A percentile compares a stretch with the other conserved stretches of the same genome.
phyloP scores from a whole-genome alignment of 2,797 vertebrate genomes.

The Tiaroga cobitis region DNA sequence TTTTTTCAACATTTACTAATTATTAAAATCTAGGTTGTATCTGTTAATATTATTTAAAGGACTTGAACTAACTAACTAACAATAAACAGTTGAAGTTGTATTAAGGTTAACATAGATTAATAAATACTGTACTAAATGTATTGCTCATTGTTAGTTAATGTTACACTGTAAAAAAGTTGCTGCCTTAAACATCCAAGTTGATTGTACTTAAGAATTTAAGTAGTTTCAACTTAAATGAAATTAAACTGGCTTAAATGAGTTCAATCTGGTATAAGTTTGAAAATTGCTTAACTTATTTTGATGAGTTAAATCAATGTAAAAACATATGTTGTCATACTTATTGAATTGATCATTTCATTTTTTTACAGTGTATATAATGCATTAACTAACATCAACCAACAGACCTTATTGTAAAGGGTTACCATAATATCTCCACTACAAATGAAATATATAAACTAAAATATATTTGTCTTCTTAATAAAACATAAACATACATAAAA shows the following conservation, averaged over 20 bases:
- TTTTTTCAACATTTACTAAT: neutral
- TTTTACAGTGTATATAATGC: neutral
- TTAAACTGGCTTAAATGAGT: too few relatives aligned
- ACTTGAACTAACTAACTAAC: neutral
- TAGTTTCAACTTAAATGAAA: too few relatives aligned
- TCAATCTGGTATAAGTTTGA: too few relatives aligned
- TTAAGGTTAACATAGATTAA: neutral
- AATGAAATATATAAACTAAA: neutral
- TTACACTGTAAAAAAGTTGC: too few relatives aligned
- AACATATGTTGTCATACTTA: too few relatives aligned
- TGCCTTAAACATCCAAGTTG: too few relatives aligned
- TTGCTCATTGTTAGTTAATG: neutral
- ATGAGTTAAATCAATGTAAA: too few relatives aligned
- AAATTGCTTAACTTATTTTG: too few relatives aligned
- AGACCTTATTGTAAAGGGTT: neutral
- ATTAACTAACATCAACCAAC: neutral
- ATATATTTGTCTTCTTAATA: neutral
- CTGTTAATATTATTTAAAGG: neutral
- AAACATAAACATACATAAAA: fast-evolving
- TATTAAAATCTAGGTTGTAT: neutral
- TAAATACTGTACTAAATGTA: neutral
- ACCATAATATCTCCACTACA: neutral
- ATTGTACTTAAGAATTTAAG: too few relatives aligned
- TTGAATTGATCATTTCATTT: too few relatives aligned
- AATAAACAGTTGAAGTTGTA: neutral